These are phyloP conservation scores for Caenorhabditis sulstoni DNA, from an alignment of 2,888 invertebrate genomes.

Conservation along the genomic window DNA sequence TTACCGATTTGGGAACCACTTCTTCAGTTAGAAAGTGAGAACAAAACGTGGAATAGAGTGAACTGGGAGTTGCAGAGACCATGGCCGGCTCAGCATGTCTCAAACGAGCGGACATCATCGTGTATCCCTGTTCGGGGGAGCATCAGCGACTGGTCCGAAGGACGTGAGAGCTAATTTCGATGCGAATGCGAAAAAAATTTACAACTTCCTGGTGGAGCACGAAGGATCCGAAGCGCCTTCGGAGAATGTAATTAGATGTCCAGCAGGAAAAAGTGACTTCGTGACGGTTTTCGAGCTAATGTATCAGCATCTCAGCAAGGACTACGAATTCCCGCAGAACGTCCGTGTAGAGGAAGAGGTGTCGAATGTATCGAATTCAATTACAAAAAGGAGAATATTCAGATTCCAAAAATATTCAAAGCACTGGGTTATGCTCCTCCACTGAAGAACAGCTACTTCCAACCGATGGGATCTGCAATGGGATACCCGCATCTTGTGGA, in stretches of 20 bases:
- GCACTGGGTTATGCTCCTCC: constrained; percentile 29
- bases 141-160: constrained; percentile 7
- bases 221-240: constrained; percentile 38
- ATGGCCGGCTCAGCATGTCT: constrained; percentile 19
- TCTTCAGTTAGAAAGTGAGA: constrained; percentile 36
- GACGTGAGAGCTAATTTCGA: constrained; percentile 18
- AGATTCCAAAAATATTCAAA: constrained; percentile 30
- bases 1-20: constrained; percentile 23
- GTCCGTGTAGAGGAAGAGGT: constrained; percentile 34
- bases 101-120: constrained; percentile 10
- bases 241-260: constrained; percentile 15
- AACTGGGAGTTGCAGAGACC: too few species aligned
- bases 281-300: constrained; percentile 28
- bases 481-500: constrained; percentile 52
- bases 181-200: constrained; percentile 31
- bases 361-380: not conserved
- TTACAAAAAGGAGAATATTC: not conserved
- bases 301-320: constrained; percentile 49
- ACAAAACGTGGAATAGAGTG: too few species aligned
- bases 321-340: constrained; percentile 27
- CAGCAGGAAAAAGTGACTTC: constrained; percentile 29
- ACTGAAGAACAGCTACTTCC: constrained; percentile 40
- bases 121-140: constrained; percentile 23
- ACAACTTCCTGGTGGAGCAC: constrained; percentile 23
- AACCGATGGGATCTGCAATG: constrained; percentile 35